phyloP scores from a whole-genome alignment of 2,113 vertebrate genomes.

The Pontoporia blainvillei region DNA sequence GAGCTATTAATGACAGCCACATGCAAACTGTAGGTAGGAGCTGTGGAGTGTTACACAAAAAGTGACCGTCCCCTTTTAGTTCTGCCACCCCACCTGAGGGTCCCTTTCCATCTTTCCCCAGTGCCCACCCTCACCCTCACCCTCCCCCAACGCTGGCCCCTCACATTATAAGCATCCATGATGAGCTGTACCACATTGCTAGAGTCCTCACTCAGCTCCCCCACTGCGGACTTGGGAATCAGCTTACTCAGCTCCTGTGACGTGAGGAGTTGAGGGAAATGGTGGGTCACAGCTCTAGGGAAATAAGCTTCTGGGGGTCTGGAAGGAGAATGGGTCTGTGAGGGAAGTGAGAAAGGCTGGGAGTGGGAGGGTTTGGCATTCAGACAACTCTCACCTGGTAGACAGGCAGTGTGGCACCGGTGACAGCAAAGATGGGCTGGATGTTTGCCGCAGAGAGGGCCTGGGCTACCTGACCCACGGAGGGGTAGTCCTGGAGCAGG shows the following conservation, averaged over 20 bases:
- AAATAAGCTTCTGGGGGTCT: neutral
- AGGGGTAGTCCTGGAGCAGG: slow-evolving; percentile 84
- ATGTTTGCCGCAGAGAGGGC: slow-evolving; percentile 84
- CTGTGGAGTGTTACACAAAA: neutral
- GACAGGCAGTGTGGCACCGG: slow-evolving; percentile 72
- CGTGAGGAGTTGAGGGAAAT: neutral
- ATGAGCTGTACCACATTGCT: slow-evolving; percentile 88
- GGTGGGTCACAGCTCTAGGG: neutral
- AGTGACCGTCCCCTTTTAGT: neutral
- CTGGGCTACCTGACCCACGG: slow-evolving; percentile 84
- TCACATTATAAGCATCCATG: slow-evolving; percentile 83
- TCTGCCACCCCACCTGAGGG: neutral
- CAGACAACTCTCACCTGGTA: slow-evolving; percentile 78
- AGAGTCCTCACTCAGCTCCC: slow-evolving; percentile 82
- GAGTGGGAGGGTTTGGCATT: neutral
- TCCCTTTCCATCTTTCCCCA: neutral
- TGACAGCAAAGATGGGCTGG: slow-evolving; percentile 88
- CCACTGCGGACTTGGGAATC: slow-evolving; percentile 86
- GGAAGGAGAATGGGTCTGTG: neutral
- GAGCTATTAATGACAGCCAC: neutral
- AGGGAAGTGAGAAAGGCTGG: neutral
- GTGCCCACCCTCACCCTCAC: neutral
- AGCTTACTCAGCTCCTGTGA: slow-evolving; percentile 82
- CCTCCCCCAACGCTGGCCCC: neutral
- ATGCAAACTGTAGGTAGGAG: neutral